Base-by-base conservation (phyloP, 2,888 invertebrate genomes). In the Trypoxylon attenuatum region DNA sequence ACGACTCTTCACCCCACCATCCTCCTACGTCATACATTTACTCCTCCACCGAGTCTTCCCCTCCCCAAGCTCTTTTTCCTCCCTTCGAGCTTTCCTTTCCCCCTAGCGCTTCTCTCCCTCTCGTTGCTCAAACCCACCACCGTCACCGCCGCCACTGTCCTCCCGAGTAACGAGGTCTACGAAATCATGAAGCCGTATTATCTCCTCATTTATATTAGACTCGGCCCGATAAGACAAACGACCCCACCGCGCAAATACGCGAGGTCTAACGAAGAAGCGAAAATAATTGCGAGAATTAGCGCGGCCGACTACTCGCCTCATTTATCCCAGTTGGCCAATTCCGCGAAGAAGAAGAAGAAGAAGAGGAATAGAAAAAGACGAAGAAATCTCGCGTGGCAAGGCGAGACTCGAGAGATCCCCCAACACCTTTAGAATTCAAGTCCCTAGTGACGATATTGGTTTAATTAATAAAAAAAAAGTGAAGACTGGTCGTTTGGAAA, bases 21-120 rank as follows among this genome's bases (percentile, higher is more conserved):
- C 53, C 13, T 27, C 46, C 33, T 57, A 57, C 63, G 38, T 25
- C 50, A 55, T 33, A 27, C 27, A 45, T 59, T 41, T 62, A 22
- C 57, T 60, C 41, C 61, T 55, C 51, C 63, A 51, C 58, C 50
- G 46, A 54, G 33, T 46, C 41, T 22, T 45, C 53, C 39, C 50
- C 45, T 47, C 53, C 55, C 52, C 52, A 22, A 6, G n/a, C n/a
- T n/a, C n/a, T n/a, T n/a, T n/a, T n/a, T n/a, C n/a, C n/a, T n/a
- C n/a, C n/a, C n/a, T n/a, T n/a, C n/a, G n/a, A n/a, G n/a, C n/a
- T n/a, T n/a, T n/a, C 33, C 4, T 33, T 4, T n/a, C 0, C 10
- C 33, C 2, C 29, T n/a, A 29, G 5, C 29, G 8, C 10, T 10
- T 27, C 27, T 2, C 27, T 27, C 27, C n/a, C 27, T 4, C 27